Conservation (phyloP, 2,113 vertebrate species). For the Anthoscopus minutus region DNA sequence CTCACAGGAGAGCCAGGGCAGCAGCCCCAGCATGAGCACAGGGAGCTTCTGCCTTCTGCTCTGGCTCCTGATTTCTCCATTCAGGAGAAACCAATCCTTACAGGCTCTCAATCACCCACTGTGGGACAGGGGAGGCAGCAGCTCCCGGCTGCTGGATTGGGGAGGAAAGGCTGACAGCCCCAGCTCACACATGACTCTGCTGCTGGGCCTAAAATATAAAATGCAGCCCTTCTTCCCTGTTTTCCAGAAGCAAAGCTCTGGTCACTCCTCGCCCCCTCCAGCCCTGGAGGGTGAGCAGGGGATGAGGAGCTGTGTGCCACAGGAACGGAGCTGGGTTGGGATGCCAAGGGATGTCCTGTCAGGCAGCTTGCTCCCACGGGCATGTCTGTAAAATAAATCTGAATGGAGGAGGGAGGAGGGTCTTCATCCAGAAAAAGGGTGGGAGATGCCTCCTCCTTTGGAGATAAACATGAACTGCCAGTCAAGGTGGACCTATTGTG, state of each 20-base stretch:
- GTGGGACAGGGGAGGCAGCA: neutral
- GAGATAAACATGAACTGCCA: neutral
- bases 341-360: neutral
- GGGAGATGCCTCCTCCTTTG: neutral
- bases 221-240: neutral
- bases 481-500: rapidly evolving
- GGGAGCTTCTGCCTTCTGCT: neutral
- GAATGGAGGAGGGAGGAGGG: neutral
- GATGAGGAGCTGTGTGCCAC: neutral
- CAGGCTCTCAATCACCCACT: rapidly evolving
- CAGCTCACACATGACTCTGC: neutral
- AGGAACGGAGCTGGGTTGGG: rapidly evolving
- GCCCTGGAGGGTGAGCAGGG: neutral
- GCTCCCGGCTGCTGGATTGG: neutral
- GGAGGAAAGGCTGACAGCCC: neutral
- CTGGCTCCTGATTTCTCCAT: neutral
- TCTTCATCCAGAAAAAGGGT: neutral
- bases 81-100: neutral
- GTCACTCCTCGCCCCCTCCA: rapidly evolving
- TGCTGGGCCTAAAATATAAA: neutral
- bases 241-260: neutral
- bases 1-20: rapidly evolving
- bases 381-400: neutral
- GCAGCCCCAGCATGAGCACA: neutral
- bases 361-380: neutral